Evolutionary conservation across 2,113 vertebrate genomes (phyloP).

Genomic region (Vidua macroura): DNA sequence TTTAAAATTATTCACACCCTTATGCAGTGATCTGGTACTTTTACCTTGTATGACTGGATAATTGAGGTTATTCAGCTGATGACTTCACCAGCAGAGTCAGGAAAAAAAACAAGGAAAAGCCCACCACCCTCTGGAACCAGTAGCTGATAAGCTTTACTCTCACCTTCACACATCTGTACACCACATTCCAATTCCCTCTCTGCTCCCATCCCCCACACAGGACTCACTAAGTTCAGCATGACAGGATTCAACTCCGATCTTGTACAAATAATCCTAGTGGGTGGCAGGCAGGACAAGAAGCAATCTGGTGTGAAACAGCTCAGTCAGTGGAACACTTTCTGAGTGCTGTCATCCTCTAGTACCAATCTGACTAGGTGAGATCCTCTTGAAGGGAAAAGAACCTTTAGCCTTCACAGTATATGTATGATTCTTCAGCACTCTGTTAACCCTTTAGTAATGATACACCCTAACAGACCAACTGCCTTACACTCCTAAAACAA

Average conservation of each 20-base stretch:
- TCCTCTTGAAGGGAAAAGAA: not conserved
- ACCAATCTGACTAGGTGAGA: not conserved
- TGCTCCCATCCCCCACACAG: not conserved
- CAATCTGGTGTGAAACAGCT: not conserved
- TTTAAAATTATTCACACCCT: not conserved
- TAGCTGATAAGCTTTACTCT: constrained; percentile 60
- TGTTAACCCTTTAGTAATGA: not conserved
- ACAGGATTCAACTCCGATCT: not conserved
- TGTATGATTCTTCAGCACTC: not conserved
- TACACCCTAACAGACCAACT: not conserved
- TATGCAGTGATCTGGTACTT: not conserved
- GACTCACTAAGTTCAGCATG: not conserved
- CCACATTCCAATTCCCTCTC: constrained; percentile 23
- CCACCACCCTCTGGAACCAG: constrained; percentile 13
- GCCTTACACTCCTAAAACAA: not conserved
- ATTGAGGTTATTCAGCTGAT: not conserved
- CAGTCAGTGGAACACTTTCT: not conserved
- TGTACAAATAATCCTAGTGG: not conserved
- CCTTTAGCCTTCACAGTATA: not conserved
- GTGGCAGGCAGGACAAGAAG: not conserved
- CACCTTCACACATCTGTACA: constrained; percentile 56
- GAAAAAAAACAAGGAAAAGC: not conserved
- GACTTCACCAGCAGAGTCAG: not conserved
- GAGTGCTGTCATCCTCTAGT: not conserved
- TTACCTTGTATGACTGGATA: not conserved